These are phyloP conservation scores for Polyodon spathula DNA, from an alignment of 2,113 vertebrate genomes.

Conservation along the genomic window DNA sequence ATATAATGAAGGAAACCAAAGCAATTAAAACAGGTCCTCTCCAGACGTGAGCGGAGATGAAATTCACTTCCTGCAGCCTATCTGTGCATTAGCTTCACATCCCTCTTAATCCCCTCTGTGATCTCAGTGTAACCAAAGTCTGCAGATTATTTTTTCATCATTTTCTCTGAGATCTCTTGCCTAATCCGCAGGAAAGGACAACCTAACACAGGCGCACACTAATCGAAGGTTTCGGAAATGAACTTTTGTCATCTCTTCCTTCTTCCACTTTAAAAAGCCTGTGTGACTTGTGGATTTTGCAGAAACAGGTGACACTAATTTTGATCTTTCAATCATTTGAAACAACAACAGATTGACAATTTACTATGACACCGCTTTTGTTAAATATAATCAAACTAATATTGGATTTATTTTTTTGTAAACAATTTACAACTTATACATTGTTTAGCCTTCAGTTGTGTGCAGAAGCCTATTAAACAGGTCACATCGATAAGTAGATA, in stretches of 20 bases:
- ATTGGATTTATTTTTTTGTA: too few relatives aligned
- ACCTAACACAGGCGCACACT: slow-evolving; percentile 10
- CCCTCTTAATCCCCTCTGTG: slow-evolving; percentile 57
- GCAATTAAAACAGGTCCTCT: slow-evolving; percentile 57
- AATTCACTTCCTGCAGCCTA: slow-evolving; percentile 45
- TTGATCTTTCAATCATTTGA: too few relatives aligned
- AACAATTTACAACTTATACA: too few relatives aligned
- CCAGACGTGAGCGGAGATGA: slow-evolving; percentile 38
- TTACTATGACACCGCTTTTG: too few relatives aligned
- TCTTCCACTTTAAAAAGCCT: slow-evolving; percentile 1
- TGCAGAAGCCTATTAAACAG: too few relatives aligned
- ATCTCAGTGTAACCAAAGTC: slow-evolving; percentile 46
- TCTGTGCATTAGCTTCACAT: slow-evolving; percentile 46
- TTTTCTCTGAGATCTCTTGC: slow-evolving; percentile 43
- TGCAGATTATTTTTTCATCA: slow-evolving; percentile 54
- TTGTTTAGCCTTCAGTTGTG: too few relatives aligned
- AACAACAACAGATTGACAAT: too few relatives aligned
- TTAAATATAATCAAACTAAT: too few relatives aligned
- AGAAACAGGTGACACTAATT: too few relatives aligned
- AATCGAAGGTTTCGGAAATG: slow-evolving; percentile 33
- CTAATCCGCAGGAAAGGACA: slow-evolving; percentile 47
- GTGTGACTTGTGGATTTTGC: too few relatives aligned
- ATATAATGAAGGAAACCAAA: slow-evolving; percentile 65
- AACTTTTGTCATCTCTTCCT: slow-evolving; percentile 31
- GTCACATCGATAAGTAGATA: too few relatives aligned